A percentile compares a stretch with the other conserved stretches of the same genome.
These are phyloP conservation scores for Heliothis subflexa DNA, from an alignment of 1,140 invertebrate genomes.

Conservation along the genomic window DNA sequence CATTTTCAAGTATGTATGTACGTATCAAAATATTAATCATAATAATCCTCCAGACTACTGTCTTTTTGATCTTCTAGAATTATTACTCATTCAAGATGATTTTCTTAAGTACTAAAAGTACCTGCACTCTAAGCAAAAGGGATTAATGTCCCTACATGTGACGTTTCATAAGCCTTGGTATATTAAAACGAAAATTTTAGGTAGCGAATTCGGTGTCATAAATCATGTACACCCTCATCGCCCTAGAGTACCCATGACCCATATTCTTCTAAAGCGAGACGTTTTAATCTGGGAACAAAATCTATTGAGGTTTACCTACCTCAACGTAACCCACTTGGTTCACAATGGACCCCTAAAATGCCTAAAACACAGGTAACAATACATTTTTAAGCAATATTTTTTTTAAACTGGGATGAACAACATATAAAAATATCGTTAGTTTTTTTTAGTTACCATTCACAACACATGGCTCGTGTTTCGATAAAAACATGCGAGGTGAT, in stretches of 20 bases:
- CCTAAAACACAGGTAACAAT: not conserved
- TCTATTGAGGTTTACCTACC: not conserved
- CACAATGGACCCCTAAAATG: conserved; percentile 1
- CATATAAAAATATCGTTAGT: not conserved
- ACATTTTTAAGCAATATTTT: not conserved
- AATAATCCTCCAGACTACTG: not conserved
- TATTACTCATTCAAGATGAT: not conserved
- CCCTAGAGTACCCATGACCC: not conserved
- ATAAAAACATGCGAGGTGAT: not conserved
- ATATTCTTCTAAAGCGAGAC: conserved; percentile 15
- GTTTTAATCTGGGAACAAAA: conserved; percentile 36
- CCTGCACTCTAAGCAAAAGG: not conserved
- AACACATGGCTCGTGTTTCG: not conserved
- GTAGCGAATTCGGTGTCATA: conserved; percentile 11
- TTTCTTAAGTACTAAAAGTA: not conserved
- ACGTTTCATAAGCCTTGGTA: not conserved
- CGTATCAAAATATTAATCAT: not conserved
- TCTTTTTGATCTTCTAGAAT: not conserved
- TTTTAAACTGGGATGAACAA: not conserved
- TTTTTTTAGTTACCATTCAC: not conserved
- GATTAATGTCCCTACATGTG: not conserved
- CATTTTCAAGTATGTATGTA: not conserved
- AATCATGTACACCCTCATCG: conserved; percentile 27
- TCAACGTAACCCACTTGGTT: conserved; percentile 22
- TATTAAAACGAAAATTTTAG: not conserved